Evolutionary conservation across 2,888 invertebrate species (phyloP).

Genomic region (Amiota minor): DNA sequence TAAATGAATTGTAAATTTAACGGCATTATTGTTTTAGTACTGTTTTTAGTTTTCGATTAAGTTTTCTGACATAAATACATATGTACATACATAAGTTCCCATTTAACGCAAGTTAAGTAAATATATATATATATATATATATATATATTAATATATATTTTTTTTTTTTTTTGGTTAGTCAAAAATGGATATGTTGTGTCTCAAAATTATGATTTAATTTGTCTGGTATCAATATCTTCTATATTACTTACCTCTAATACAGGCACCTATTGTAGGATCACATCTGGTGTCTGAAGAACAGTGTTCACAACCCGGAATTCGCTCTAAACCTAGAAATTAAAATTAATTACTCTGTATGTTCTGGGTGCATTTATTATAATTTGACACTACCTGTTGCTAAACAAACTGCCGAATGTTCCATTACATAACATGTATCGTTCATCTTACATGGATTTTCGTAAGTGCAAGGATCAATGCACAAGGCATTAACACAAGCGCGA

Average conservation of each 20-base stretch:
- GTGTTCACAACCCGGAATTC: constrained; percentile 79
- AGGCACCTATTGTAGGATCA: constrained; percentile 86
- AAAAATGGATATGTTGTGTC: neutral
- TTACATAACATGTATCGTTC: constrained; percentile 86
- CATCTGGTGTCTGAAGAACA: constrained; percentile 86
- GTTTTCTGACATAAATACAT: no score
- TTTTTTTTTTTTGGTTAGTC: constrained; percentile 20
- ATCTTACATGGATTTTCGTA: constrained; percentile 82
- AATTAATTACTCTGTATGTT: neutral
- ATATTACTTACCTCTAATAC: constrained; percentile 83
- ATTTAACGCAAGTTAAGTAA: neutral
- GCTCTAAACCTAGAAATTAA: constrained; percentile 56
- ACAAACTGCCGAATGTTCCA: constrained; percentile 88
- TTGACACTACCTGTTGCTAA: constrained; percentile 78
- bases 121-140: constrained; percentile 46
- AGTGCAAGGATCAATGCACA: constrained; percentile 88
- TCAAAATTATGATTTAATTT: no score
- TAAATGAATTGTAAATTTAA: no score
- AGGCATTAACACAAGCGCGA: constrained; percentile 84
- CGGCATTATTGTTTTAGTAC: no score
- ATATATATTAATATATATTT: constrained; percentile 56
- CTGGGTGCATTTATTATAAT: constrained; percentile 2
- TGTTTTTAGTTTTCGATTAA: no score
- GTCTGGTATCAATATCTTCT: no score
- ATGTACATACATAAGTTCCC: no score